Evolutionary conservation across 2,113 vertebrate genomes (phyloP).

Genomic region (Sylvietta virens): DNA sequence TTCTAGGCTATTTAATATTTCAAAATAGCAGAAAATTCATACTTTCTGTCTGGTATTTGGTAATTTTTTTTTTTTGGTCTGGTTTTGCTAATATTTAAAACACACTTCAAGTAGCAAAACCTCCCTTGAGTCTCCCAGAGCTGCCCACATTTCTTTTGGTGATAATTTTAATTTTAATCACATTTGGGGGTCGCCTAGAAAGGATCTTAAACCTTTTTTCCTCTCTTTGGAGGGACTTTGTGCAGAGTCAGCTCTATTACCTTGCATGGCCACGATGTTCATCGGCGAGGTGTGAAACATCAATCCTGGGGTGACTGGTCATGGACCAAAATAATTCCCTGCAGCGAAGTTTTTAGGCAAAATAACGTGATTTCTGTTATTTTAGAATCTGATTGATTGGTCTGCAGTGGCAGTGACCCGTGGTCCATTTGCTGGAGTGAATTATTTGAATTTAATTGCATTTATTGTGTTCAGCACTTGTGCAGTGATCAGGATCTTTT

Average conservation of each 20-base stretch:
- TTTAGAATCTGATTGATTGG: neutral
- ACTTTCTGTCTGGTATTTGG: neutral
- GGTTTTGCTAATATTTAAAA: neutral
- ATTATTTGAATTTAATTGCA: neutral
- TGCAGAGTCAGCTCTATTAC: neutral
- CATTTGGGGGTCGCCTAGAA: neutral
- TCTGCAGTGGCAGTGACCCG: neutral
- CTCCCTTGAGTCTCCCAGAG: neutral
- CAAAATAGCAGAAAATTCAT: neutral
- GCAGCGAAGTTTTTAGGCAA: neutral
- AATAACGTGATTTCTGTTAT: neutral
- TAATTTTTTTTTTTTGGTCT: neutral
- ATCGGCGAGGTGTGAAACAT: neutral
- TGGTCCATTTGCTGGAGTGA: neutral
- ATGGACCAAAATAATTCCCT: neutral
- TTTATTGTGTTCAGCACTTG: neutral
- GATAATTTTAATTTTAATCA: neutral
- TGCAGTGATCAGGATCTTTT: neutral
- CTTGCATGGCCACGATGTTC: neutral
- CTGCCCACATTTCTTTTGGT: neutral
- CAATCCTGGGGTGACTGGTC: neutral
- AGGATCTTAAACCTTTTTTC: neutral
- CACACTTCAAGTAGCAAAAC: neutral
- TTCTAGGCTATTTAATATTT: neutral
- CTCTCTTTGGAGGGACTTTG: neutral